Evolutionary conservation across 1,140 invertebrate species (phyloP).

Genomic region (Ptiloglossa arizonensis): DNA sequence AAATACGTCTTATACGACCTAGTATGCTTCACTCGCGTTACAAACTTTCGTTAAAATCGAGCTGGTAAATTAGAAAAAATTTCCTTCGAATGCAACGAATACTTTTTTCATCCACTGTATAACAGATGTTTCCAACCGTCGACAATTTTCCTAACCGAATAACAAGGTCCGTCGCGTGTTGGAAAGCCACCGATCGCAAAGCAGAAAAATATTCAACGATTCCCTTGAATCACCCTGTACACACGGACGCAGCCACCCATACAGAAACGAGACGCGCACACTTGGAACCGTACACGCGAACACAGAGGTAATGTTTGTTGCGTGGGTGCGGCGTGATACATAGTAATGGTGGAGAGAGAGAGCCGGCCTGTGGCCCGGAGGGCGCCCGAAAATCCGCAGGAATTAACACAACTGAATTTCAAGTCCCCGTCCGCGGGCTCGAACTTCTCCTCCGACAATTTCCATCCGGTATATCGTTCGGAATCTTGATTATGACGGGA

Average conservation of each 20-base stretch:
- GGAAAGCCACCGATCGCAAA: too few species aligned
- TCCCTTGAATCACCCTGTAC: constrained; percentile 6
- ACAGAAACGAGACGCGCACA: background rate
- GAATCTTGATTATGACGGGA: constrained; percentile 64
- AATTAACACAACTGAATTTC: constrained; percentile 69
- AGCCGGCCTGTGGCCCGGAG: constrained; percentile 41
- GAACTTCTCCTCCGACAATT: constrained; percentile 61
- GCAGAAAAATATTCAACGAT: background rate
- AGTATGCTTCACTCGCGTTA: too few species aligned
- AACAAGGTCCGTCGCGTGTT: too few species aligned
- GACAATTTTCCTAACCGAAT: too few species aligned
- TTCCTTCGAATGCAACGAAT: too few species aligned
- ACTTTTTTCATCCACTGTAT: too few species aligned
- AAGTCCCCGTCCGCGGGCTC: constrained; percentile 54
- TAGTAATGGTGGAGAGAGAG: constrained; percentile 47
- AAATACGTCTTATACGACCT: too few species aligned
- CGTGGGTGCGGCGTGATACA: constrained; percentile 39
- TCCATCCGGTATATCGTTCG: constrained; percentile 58
- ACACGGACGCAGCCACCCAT: background rate
- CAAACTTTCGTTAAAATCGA: too few species aligned
- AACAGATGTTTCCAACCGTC: too few species aligned
- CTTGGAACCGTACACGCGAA: constrained; percentile 29
- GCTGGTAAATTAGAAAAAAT: too few species aligned
- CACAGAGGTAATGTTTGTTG: constrained; percentile 47
- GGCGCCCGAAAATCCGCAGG: constrained; percentile 61